Evolutionary conservation across 2,113 vertebrate species (phyloP).

Genomic region (Brienomyrus longianalis): DNA sequence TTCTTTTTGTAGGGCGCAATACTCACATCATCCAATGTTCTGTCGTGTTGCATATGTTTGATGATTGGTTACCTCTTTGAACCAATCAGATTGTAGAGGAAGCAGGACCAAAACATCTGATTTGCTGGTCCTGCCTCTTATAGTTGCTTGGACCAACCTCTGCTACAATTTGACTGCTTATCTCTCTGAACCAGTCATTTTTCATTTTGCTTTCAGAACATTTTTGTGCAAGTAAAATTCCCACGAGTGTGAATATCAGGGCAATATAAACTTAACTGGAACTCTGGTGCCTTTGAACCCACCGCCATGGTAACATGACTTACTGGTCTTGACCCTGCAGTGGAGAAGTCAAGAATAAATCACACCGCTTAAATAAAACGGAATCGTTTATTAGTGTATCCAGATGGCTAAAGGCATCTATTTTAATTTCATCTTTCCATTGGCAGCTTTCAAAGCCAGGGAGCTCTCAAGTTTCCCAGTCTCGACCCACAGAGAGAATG

Average conservation of each 20-base stretch:
- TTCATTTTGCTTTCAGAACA: neutral
- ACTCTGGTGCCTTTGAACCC: neutral
- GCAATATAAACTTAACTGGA: neutral
- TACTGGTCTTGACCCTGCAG: neutral
- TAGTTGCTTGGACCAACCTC: too few relatives aligned
- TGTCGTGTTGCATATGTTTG: neutral
- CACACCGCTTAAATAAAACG: neutral
- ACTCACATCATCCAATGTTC: neutral
- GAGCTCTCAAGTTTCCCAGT: neutral
- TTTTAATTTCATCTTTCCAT: neutral
- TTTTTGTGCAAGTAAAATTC: neutral
- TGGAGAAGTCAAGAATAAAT: neutral
- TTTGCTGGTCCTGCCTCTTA: too few relatives aligned
- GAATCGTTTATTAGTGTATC: neutral
- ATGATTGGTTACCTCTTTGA: neutral
- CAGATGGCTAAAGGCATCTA: neutral
- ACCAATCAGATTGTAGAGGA: neutral
- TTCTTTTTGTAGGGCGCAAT: neutral
- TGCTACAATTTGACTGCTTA: neutral
- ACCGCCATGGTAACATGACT: neutral
- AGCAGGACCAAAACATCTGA: neutral
- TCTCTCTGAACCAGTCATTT: neutral
- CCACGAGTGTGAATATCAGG: neutral
- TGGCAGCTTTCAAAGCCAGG: neutral
- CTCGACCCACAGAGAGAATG: neutral